Evolutionary conservation across 2,113 vertebrate genomes (phyloP).

Genomic region (Peromyscus polionotus): DNA sequence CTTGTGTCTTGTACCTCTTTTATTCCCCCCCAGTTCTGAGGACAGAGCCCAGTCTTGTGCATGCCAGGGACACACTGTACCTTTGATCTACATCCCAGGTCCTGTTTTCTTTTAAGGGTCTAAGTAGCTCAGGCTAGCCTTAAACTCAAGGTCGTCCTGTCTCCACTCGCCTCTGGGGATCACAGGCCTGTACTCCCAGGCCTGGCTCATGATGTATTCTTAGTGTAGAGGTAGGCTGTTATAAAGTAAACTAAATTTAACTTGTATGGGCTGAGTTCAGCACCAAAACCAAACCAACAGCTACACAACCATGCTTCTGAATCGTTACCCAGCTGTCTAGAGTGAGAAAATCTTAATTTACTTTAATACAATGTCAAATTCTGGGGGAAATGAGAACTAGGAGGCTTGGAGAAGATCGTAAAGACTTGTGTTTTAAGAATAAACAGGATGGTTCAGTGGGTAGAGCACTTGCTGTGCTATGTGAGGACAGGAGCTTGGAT

Average conservation of each 20-base stretch:
- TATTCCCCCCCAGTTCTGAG: neutral
- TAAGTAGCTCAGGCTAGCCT: neutral
- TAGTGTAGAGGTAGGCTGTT: constrained; percentile 11
- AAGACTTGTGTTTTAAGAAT: constrained; percentile 44
- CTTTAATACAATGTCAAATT: neutral
- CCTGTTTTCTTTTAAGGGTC: neutral
- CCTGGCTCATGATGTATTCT: neutral
- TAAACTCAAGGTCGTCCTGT: neutral
- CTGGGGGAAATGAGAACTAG: neutral
- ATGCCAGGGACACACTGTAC: neutral
- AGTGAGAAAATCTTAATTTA: neutral
- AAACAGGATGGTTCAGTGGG: neutral
- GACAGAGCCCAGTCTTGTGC: neutral
- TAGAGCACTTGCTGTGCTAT: neutral
- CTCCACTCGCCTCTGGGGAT: neutral
- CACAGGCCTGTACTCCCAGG: neutral
- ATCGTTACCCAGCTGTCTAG: constrained; percentile 6
- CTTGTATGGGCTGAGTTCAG: neutral
- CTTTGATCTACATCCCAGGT: neutral
- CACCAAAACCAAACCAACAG: neutral
- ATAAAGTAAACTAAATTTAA: constrained; percentile 38
- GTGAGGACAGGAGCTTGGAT: neutral
- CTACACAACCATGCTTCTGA: neutral
- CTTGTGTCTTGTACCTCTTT: neutral
- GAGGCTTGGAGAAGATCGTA: constrained; percentile 35